Base-by-base conservation (phyloP, 2,888 invertebrate genomes). In the Dasysyrphus albostriatus region DNA sequence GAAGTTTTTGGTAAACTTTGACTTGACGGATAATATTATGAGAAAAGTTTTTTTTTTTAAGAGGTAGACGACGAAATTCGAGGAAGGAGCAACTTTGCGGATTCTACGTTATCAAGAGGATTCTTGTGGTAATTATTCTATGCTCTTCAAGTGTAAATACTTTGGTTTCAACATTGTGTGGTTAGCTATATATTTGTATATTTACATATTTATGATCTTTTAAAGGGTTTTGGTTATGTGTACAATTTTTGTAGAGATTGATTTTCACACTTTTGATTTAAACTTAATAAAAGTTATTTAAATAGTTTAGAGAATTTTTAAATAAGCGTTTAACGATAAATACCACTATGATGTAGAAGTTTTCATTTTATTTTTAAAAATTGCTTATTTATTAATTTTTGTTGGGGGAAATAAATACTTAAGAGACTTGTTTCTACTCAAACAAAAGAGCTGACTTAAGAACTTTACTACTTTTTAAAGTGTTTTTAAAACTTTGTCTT, bases 1-100 rank as follows among this genome's bases (percentile, higher is more conserved):
- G 76, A 82, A 83, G 63, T 74, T 78, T 54, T 59, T 51, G 44
- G 19, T 74, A 65, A 87, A 87, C 78, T 83, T 83, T 87, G 58
- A 72, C 44, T 58, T 59, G 51, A 70, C 70, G 70, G 32, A 32
- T 63, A 51, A 16, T 19, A 63, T 83, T 78, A 83, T 79, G 83
- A 54, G 83, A 75, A 83, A 87, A 79, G 78, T 87, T 82, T 78
- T 24, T 49, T 51, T 24, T 24, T 24, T 24, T 24, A 2, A 24
- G 24, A 32, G 19, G 5, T 32, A 14, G 72, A 37, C 65, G 72
- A 37, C 65, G 10, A 67, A 54, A 44, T 82, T 65, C 39, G 24
- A 39, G 24, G 51, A 69, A 19, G 24, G 51, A 69, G 24, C 3
- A 69, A 69, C 37, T 54, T 69, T 69, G 12, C 3, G 1, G 32